These are phyloP conservation scores for Rana temporaria DNA, from an alignment of 2,113 vertebrate species.

Conservation along the genomic window DNA sequence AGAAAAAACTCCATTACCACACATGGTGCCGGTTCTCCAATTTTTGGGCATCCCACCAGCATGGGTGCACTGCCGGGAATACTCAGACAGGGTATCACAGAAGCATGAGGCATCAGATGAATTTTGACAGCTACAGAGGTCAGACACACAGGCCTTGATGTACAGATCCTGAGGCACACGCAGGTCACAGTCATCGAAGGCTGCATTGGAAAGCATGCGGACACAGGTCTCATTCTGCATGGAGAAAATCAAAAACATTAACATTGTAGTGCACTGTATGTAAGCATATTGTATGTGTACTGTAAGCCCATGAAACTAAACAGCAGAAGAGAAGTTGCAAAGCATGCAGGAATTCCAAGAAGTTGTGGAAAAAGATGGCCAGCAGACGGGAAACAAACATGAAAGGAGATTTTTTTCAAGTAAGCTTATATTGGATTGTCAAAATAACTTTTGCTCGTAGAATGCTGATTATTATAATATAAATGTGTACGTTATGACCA, in stretches of 20 bases:
- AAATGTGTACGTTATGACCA: no score
- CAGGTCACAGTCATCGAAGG: slow-evolving; percentile 65
- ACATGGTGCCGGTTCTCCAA: slow-evolving; percentile 69
- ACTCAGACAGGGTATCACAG: slow-evolving; percentile 74
- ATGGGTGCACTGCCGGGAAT: slow-evolving; percentile 73
- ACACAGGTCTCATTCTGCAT: slow-evolving; percentile 68
- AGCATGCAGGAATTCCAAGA: no score
- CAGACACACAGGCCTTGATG: slow-evolving; percentile 66
- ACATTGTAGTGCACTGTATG: no score
- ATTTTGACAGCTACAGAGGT: slow-evolving; percentile 69
- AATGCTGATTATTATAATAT: no score
- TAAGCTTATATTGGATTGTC: no score
- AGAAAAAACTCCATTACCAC: slow-evolving; percentile 63
- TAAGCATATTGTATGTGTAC: no score
- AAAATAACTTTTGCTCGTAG: no score
- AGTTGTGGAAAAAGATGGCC: no score
- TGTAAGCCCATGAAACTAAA: no score
- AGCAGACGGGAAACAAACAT: no score
- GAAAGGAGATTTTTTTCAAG: no score
- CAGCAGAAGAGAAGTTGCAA: no score
- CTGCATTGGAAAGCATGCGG: slow-evolving; percentile 62
- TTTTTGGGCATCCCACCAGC: slow-evolving; percentile 69
- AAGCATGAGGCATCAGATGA: slow-evolving; percentile 63
- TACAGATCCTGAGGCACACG: slow-evolving; percentile 64
- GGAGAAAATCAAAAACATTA: neutral